phyloP scores from a whole-genome alignment of 2,888 invertebrate species.

The Dasysyrphus albostriatus region DNA sequence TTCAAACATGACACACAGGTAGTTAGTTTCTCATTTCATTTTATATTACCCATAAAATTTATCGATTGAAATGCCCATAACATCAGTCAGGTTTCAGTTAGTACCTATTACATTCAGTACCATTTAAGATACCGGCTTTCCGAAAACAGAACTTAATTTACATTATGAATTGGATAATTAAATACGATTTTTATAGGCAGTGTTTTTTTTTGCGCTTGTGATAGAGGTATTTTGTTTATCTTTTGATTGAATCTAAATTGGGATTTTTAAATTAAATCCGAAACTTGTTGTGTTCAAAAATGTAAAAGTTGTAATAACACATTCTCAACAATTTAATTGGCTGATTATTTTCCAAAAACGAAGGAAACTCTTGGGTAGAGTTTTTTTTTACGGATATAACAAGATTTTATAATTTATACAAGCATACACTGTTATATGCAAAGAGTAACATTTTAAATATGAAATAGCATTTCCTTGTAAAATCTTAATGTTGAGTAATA shows the following conservation, averaged over 20 bases:
- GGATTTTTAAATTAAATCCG: slow-evolving; percentile 52
- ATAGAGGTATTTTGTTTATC: slow-evolving; percentile 54
- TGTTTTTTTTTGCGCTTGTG: slow-evolving; percentile 16
- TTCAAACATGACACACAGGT: slow-evolving; percentile 45
- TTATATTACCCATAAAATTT: slow-evolving; percentile 47
- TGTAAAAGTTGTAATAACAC: slow-evolving; percentile 13
- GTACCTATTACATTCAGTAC: not conserved
- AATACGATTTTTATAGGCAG: slow-evolving; percentile 35
- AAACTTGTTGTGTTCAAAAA: not conserved
- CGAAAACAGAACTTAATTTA: slow-evolving; percentile 27
- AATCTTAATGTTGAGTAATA: too few relatives aligned
- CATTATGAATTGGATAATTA: slow-evolving; percentile 37
- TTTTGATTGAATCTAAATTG: slow-evolving; percentile 62
- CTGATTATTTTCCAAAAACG: not conserved
- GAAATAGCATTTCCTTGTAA: not conserved
- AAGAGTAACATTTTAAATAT: too few relatives aligned
- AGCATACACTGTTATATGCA: too few relatives aligned
- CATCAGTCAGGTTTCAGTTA: not conserved
- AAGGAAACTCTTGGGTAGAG: too few relatives aligned
- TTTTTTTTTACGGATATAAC: not conserved
- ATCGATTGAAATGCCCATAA: slow-evolving; percentile 17
- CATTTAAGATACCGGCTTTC: slow-evolving; percentile 13
- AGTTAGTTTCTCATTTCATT: slow-evolving; percentile 32
- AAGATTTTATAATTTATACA: not conserved
- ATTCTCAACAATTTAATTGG: slow-evolving; percentile 1